Conservation (phyloP, 2,113 vertebrate genomes). For the Myiagra hebetior region DNA sequence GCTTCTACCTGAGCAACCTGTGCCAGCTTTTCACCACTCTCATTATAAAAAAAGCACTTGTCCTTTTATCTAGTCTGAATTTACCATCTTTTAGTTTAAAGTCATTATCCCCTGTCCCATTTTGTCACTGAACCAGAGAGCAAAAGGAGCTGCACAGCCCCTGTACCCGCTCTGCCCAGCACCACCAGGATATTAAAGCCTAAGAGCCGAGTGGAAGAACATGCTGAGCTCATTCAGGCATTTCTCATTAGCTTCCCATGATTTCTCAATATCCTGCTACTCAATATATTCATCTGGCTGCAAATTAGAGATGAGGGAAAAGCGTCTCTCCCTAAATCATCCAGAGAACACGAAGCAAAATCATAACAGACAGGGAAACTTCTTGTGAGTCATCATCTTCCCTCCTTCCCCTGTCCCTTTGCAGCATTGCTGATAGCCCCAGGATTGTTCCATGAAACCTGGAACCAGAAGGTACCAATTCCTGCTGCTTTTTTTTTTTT, state of each 20-base stretch:
- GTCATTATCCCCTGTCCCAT: background rate
- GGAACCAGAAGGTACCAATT: background rate
- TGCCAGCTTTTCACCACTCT: background rate
- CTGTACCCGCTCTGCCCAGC: background rate
- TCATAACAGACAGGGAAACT: background rate
- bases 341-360: conserved; percentile 2
- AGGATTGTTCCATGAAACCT: background rate
- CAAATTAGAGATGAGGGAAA: conserved; percentile 4
- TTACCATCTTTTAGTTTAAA: background rate
- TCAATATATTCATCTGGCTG: conserved; percentile 5
- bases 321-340: background rate
- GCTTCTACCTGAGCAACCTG: background rate
- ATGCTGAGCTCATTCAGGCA: background rate
- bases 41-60: fast-evolving
- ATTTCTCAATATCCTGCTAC: background rate
- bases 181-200: background rate
- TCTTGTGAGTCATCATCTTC: conserved; percentile 3
- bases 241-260: background rate
- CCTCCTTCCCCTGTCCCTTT: background rate
- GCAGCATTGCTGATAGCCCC: background rate
- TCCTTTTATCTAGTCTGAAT: background rate
- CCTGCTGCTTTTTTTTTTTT: background rate
- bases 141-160: background rate
- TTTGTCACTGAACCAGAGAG: background rate
- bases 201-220: background rate